Percentiles rank a stretch among this genome's conserved stretches.
phyloP scores from a whole-genome alignment of 2,888 invertebrate genomes.

The Poecilobothrus nobilitatus region DNA sequence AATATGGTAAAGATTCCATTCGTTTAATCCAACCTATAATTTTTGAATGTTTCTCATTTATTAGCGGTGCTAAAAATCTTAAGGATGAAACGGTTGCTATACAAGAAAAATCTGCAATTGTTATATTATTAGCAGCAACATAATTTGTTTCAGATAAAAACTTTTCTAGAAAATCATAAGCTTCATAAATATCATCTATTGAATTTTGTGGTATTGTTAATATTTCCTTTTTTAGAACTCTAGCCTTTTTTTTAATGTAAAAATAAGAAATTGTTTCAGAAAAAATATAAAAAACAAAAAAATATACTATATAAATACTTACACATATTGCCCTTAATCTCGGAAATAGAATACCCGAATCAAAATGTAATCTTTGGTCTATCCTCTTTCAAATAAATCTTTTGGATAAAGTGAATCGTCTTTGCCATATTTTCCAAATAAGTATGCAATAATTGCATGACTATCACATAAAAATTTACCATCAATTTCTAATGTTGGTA shows the following conservation, averaged over 20 bases:
- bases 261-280: too few relatives aligned
- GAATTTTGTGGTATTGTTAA: conserved; percentile 16
- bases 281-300: neutral
- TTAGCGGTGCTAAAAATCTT: conserved; percentile 28
- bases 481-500: conserved; percentile 34
- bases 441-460: conserved; percentile 46
- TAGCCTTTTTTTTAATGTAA: neutral
- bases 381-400: conserved; percentile 47
- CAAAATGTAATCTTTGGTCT: conserved; percentile 45
- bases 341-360: conserved; percentile 44
- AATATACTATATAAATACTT: conserved; percentile 29
- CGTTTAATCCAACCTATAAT: conserved; percentile 31
- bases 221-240: neutral
- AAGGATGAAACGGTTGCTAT: conserved; percentile 30
- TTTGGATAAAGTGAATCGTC: conserved; percentile 50
- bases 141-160: conserved; percentile 30
- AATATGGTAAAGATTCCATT: conserved; percentile 31
- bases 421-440: conserved; percentile 48
- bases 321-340: conserved; percentile 30
- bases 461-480: conserved; percentile 37
- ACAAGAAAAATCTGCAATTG: conserved; percentile 34
- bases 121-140: conserved; percentile 29
- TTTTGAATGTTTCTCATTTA: conserved; percentile 27
- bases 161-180: conserved; percentile 33
- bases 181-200: conserved; percentile 30